These are phyloP conservation scores for Nothocercus nigrocapillus DNA, from an alignment of 2,113 vertebrate species.

Conservation along the genomic window DNA sequence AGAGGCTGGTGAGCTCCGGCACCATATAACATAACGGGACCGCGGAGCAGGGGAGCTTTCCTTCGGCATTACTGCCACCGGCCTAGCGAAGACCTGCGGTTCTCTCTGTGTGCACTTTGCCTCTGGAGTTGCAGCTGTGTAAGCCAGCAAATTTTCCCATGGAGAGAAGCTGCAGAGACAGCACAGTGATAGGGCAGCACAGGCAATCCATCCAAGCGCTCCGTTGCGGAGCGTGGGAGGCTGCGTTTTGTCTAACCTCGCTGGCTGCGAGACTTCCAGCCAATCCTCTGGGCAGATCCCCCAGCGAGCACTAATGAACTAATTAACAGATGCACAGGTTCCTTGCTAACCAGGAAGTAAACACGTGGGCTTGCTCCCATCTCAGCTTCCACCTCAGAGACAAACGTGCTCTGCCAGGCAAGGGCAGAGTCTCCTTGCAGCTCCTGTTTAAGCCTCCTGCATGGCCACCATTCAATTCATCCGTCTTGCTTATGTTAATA, in stretches of 20 bases:
- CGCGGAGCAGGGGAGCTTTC: not conserved
- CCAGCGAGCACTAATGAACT: not conserved
- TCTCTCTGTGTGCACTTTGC: not conserved
- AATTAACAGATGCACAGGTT: slow-evolving; percentile 31
- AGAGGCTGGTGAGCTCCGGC: not conserved
- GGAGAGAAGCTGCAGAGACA: not conserved
- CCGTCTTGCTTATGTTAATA: not conserved
- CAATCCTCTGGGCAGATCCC: not conserved
- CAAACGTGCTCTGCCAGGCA: not conserved
- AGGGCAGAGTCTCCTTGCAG: not conserved
- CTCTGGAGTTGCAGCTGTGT: not conserved
- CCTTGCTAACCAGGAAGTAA: slow-evolving; percentile 32
- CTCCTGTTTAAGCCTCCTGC: not conserved
- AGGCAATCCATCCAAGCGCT: not conserved
- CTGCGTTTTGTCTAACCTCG: not conserved
- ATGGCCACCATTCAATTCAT: not conserved
- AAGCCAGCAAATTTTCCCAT: not conserved
- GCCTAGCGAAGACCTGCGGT: not conserved
- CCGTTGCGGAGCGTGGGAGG: not conserved
- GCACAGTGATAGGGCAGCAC: not conserved
- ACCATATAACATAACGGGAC: accelerated
- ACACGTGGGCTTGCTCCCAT: not conserved
- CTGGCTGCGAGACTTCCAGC: not conserved
- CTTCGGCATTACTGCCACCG: not conserved
- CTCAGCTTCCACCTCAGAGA: not conserved